phyloP scores from a whole-genome alignment of 2,113 vertebrate species.

The Emydura subglobosa region DNA sequence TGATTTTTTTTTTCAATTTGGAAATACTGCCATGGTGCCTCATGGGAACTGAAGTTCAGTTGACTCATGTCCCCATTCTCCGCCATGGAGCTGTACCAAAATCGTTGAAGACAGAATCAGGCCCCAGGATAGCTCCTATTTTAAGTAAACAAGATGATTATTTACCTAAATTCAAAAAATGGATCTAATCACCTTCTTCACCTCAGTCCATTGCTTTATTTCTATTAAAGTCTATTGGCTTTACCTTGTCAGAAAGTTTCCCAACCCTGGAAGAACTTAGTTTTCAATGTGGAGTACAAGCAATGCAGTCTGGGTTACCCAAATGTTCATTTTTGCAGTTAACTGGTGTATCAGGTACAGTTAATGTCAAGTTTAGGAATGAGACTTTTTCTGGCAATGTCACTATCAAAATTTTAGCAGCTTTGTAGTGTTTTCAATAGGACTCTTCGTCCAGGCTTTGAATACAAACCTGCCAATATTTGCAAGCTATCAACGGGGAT shows the following conservation, averaged over 20 bases:
- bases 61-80: neutral
- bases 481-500: conserved; percentile 1
- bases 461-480: conserved; percentile 42
- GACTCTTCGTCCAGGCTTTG: neutral
- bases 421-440: conserved; percentile 25
- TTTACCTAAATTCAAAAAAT: neutral
- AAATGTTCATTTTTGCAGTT: conserved; percentile 8
- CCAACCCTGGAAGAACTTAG: neutral
- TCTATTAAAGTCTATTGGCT: neutral
- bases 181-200: neutral
- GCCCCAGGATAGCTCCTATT: neutral
- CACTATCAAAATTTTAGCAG: conserved; percentile 52
- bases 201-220: neutral
- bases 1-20: neutral
- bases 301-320: neutral
- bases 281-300: neutral
- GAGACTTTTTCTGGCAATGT: conserved; percentile 41
- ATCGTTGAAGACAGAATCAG: neutral
- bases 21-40: neutral
- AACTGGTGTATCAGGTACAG: conserved; percentile 21
- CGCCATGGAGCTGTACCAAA: neutral
- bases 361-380: conserved; percentile 58
- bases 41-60: neutral
- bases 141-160: neutral
- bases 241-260: neutral